Base-by-base conservation (phyloP, 1,140 invertebrate species). In the Brachionus calyciflorus region DNA sequence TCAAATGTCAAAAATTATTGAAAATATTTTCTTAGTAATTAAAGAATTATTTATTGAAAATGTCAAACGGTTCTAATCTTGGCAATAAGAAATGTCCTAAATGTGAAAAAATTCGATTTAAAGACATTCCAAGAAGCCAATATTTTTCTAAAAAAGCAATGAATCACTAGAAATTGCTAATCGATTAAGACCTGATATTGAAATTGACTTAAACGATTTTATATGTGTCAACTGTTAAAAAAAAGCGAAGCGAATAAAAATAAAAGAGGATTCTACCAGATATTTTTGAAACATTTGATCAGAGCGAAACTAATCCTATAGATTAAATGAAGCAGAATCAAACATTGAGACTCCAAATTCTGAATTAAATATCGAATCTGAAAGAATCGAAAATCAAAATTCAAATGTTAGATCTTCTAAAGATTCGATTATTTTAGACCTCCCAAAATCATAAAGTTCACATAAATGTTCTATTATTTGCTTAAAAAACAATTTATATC, bases 321-420 rank as follows among this genome's bases (percentile, higher is more conserved):
- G n/a, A n/a, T n/a, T n/a, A n/a, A n/a, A n/a, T n/a, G n/a, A n/a
- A n/a, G n/a, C n/a, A n/a, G n/a, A n/a, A n/a, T n/a, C n/a, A n/a
- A n/a, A 37, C 33, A 5, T 37, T 37, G 4, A 37, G 33, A 37
- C 33, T 37, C 3, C 33, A 37, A 37, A 37, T 55, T 26, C 65
- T 80, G 84, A 69, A 86, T 87, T 76, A 24, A 55, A 55, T 4
- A 12, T 55, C 9, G 26, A 55, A 3, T 0, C 5, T 24, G 51
- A 55, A 1, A 55, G 26, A 55, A 55, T 55, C 19, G 51, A 2
- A 55, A 17, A n/a, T n/a, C n/a, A n/a, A n/a, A n/a, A 55, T 24
- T 24, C 9, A 24, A 24, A 55, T 55, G 12, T 14, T 12, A 55
- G 26, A 24, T 10, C 26, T 55, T 9, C 12, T 24, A 3, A 1